Conservation (phyloP, 2,888 invertebrate species). For the Trichopoda pennipes region DNA sequence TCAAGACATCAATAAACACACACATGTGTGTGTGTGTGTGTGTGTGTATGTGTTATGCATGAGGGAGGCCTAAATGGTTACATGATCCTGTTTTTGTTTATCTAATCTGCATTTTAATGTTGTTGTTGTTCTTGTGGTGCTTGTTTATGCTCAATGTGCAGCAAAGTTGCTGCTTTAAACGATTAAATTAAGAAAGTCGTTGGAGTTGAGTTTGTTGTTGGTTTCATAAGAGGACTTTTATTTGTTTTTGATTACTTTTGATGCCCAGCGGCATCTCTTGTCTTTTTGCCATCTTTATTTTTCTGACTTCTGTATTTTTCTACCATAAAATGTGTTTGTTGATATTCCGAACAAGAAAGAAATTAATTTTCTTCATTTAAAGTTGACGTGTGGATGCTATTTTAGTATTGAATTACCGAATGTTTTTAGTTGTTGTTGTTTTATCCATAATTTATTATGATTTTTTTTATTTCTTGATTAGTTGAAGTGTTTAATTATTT, state of each 20-base stretch:
- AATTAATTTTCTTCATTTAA: constrained; percentile 19
- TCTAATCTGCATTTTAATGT: constrained; percentile 59
- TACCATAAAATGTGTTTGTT: constrained; percentile 7
- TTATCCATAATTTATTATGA: background rate
- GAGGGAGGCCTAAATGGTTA: constrained; percentile 34
- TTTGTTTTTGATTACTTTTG: constrained; percentile 66
- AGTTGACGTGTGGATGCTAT: constrained; percentile 26
- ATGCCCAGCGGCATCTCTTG: constrained; percentile 41
- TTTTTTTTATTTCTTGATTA: constrained; percentile 23
- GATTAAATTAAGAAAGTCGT: background rate
- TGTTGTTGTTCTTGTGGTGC: constrained; percentile 2
- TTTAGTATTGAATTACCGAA: constrained; percentile 50
- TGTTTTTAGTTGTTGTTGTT: background rate
- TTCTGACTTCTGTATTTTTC: background rate
- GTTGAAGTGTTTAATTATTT: constrained; percentile 42
- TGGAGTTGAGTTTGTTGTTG: constrained; percentile 49
- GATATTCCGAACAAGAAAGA: background rate
- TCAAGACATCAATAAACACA: background rate
- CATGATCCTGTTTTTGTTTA: constrained; percentile 66
- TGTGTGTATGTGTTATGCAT: background rate
- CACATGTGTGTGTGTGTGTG: constrained; percentile 33
- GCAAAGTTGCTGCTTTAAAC: constrained; percentile 27
- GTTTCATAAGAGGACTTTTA: constrained; percentile 62
- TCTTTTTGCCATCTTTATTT: constrained; percentile 29
- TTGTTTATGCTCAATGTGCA: constrained; percentile 49